Conservation (phyloP, 2,888 invertebrate genomes). For the Argyresthia goedartella region DNA sequence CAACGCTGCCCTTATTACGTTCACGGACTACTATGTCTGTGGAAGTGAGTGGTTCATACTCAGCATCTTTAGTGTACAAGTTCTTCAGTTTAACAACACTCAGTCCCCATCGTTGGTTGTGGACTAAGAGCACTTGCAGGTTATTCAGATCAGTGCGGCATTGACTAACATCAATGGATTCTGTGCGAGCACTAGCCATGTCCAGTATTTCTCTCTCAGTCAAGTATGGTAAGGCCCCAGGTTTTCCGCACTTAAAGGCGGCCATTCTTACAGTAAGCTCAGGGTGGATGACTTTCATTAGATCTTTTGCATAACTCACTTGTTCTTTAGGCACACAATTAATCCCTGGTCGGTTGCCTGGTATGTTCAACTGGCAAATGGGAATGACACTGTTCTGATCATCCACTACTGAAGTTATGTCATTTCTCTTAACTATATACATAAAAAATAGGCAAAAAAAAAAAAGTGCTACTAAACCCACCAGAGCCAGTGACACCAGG, state of each 20-base stretch:
- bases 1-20: constrained; percentile 64
- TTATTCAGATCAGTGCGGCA: constrained; percentile 72
- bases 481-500: constrained; percentile 74
- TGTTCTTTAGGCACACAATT: constrained; percentile 77
- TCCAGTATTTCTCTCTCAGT: constrained; percentile 74
- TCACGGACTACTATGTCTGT: constrained; percentile 67
- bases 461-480: constrained; percentile 73
- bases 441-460: constrained; percentile 75
- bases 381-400: constrained; percentile 71
- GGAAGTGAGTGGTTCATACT: constrained; percentile 32
- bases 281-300: constrained; percentile 75
- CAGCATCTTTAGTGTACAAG: constrained; percentile 44
- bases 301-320: constrained; percentile 72
- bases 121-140: constrained; percentile 76
- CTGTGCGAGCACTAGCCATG: constrained; percentile 49
- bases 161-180: constrained; percentile 42
- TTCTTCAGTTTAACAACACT: constrained; percentile 63
- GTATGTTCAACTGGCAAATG: constrained; percentile 65
- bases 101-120: constrained; percentile 82
- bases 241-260: constrained; percentile 66
- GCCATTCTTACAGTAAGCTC: constrained; percentile 73
- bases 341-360: constrained; percentile 65
- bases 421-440: constrained; percentile 76
- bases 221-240: constrained; percentile 66
- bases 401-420: constrained; percentile 64